Conservation (phyloP, 2,113 vertebrate species). For the Neopipo cinnamomea region DNA sequence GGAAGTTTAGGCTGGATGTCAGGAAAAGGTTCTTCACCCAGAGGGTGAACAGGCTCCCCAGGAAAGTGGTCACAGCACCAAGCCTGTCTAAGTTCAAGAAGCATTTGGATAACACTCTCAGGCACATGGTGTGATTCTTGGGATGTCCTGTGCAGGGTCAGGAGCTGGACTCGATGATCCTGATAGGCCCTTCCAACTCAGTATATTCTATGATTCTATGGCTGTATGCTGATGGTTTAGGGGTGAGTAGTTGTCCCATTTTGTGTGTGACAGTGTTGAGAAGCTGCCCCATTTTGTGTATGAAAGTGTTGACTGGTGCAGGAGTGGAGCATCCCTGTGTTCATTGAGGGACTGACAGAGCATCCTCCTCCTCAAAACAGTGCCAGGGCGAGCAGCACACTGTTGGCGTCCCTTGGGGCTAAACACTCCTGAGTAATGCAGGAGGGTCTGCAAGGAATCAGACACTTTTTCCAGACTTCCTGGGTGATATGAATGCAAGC, state of each 20-base stretch:
- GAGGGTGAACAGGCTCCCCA: background rate
- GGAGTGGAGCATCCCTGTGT: background rate
- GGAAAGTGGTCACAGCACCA: background rate
- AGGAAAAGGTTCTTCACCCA: background rate
- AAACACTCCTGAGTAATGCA: background rate
- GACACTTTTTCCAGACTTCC: background rate
- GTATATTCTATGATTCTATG: background rate
- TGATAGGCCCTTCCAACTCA: background rate
- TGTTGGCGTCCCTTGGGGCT: background rate
- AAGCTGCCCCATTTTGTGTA: background rate
- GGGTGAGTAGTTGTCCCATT: background rate
- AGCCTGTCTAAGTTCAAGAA: background rate
- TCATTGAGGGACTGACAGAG: background rate
- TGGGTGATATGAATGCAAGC: background rate
- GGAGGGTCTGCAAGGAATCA: background rate
- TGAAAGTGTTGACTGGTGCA: background rate
- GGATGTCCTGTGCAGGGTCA: background rate
- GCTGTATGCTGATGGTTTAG: background rate
- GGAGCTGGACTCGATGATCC: background rate
- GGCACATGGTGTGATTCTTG: background rate
- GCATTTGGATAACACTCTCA: background rate
- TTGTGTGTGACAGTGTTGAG: background rate
- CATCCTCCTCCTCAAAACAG: background rate
- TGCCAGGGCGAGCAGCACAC: accelerated
- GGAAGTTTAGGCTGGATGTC: background rate